These are phyloP conservation scores for Hybognathus amarus DNA, from an alignment of 2,797 vertebrate species.

Conservation along the genomic window DNA sequence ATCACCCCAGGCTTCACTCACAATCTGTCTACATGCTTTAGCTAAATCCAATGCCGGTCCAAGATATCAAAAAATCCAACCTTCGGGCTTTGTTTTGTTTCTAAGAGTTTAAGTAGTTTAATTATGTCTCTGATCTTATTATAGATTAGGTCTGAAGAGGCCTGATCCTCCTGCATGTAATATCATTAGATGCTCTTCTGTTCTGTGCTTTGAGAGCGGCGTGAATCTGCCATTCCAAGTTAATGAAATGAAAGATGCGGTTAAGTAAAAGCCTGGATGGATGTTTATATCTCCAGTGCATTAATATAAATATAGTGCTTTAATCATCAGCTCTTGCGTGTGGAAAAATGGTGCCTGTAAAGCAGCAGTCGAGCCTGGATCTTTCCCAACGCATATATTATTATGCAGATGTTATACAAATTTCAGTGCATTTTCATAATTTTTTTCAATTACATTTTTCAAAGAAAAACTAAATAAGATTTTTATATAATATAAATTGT, in stretches of 20 bases:
- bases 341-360: background rate
- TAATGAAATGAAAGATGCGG: slow-evolving; percentile 40
- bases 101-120: slow-evolving; percentile 42
- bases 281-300: slow-evolving; percentile 30
- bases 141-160: slow-evolving; percentile 45
- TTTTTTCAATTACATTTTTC: no score
- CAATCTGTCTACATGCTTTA: slow-evolving; percentile 13
- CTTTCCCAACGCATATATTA: background rate
- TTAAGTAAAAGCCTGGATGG: slow-evolving; percentile 21
- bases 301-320: slow-evolving; percentile 19
- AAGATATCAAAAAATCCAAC: slow-evolving; percentile 5
- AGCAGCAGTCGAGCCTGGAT: background rate
- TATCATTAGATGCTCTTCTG: slow-evolving; percentile 40
- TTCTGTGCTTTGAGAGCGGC: slow-evolving; percentile 7
- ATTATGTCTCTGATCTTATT: slow-evolving; percentile 50
- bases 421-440: no score
- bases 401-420: background rate
- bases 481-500: no score
- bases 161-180: slow-evolving; percentile 41
- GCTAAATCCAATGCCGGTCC: background rate
- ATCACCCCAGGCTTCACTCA: background rate
- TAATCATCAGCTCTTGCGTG: background rate
- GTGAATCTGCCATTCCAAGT: slow-evolving; percentile 16
- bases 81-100: slow-evolving; percentile 42
- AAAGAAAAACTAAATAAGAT: background rate